Evolutionary conservation across 2,888 invertebrate species (phyloP).

Genomic region (Fragum fragum): DNA sequence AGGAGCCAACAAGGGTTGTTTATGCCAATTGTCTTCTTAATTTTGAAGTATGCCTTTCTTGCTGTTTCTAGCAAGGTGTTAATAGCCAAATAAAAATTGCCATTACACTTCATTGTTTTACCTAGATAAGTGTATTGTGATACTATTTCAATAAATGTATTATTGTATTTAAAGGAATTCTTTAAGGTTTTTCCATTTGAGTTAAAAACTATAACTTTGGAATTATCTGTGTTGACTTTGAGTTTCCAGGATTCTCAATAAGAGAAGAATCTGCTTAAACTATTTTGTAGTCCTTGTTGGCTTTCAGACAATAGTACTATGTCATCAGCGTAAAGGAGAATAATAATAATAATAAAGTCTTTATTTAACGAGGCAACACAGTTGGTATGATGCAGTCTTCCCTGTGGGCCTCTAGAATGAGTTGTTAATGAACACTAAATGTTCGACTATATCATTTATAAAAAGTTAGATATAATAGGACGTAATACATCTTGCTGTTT

Average conservation of each 20-base stretch:
- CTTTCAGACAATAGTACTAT: slow-evolving; percentile 32
- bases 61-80: slow-evolving; percentile 23
- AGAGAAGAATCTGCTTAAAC: slow-evolving; percentile 10
- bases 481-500: slow-evolving; percentile 30
- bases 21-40: slow-evolving; percentile 31
- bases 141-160: slow-evolving; percentile 14
- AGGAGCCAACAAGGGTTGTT: slow-evolving; percentile 36
- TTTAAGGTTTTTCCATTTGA: slow-evolving; percentile 22
- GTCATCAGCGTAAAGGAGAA: slow-evolving; percentile 44
- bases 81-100: neutral
- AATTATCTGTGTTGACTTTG: slow-evolving; percentile 31
- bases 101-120: slow-evolving; percentile 20
- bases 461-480: slow-evolving; percentile 31
- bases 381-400: neutral
- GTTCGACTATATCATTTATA: slow-evolving; percentile 34
- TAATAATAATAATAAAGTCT: no score
- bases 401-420: slow-evolving; percentile 11
- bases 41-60: slow-evolving; percentile 23
- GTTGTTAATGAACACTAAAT: neutral
- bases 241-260: slow-evolving; percentile 32
- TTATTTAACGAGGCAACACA: slow-evolving; percentile 11
- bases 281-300: slow-evolving; percentile 29
- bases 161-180: slow-evolving; percentile 9
- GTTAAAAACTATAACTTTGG: slow-evolving; percentile 35
- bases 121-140: slow-evolving; percentile 27